Conservation (phyloP, 2,797 vertebrate species). For the Mormyrops attenuatus region DNA sequence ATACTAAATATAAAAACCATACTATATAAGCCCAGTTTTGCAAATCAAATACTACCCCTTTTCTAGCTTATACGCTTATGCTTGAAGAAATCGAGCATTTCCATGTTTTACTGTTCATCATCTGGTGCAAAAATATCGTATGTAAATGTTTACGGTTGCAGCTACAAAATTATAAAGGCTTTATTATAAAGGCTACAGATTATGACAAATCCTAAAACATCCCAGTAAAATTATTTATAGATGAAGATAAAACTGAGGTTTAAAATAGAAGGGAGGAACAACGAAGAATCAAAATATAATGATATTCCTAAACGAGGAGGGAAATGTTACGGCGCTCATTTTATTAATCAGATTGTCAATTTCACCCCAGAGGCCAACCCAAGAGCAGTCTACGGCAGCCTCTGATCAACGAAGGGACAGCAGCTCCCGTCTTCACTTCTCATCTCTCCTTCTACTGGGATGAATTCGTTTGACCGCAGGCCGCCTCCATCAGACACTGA, state of each 20-base stretch:
- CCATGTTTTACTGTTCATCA: background rate
- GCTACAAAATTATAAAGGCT: background rate
- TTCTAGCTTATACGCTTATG: background rate
- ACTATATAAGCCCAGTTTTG: background rate
- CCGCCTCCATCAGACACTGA: constrained; percentile 97
- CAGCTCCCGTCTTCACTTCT: constrained; percentile 82
- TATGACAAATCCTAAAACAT: constrained; percentile 24
- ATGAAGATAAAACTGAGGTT: constrained; percentile 37
- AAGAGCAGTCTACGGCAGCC: constrained; percentile 83
- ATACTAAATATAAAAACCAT: background rate
- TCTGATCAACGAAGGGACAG: constrained; percentile 80
- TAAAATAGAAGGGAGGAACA: constrained; percentile 70
- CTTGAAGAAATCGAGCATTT: background rate
- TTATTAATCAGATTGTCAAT: constrained; percentile 99
- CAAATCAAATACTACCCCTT: background rate
- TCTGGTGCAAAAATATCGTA: background rate
- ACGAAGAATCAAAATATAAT: constrained; percentile 99
- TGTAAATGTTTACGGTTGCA: background rate
- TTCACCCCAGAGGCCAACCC: constrained; percentile 98
- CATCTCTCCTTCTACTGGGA: constrained; percentile 88
- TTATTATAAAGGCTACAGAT: constrained; percentile 9
- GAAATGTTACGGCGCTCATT: constrained; percentile 97
- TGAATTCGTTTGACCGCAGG: constrained; percentile 97
- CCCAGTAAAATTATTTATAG: constrained; percentile 40
- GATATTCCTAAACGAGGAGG: constrained; percentile 99